Evolutionary conservation across 1,140 invertebrate species (phyloP).

Genomic region (Arion vulgaris): DNA sequence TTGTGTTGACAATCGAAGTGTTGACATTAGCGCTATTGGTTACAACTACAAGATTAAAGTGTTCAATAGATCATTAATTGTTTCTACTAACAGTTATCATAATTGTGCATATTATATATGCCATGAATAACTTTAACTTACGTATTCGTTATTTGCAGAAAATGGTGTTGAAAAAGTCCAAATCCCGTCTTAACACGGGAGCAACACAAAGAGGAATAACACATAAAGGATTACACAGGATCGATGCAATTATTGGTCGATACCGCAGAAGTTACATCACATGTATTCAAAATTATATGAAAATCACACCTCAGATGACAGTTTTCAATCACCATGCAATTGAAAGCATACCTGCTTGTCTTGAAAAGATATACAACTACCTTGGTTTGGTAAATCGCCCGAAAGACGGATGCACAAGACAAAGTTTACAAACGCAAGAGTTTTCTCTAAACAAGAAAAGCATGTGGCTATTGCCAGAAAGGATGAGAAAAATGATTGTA

Average conservation of each 20-base stretch:
- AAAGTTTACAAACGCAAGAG: neutral
- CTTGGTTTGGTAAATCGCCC: neutral
- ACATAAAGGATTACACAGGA: neutral
- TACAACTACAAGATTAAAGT: too few species aligned
- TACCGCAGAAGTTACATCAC: too few species aligned
- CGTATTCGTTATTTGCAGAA: too few species aligned
- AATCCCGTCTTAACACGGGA: neutral
- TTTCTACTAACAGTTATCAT: too few species aligned
- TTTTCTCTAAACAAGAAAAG: neutral
- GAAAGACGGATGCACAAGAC: neutral
- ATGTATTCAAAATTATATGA: neutral
- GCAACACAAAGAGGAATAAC: too few species aligned
- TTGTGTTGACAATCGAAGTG: too few species aligned
- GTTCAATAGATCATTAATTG: too few species aligned
- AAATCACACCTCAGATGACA: neutral
- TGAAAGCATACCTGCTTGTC: neutral
- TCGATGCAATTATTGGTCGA: too few species aligned
- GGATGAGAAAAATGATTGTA: neutral
- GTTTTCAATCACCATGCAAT: neutral
- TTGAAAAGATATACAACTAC: neutral
- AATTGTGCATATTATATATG: too few species aligned
- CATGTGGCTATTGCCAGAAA: neutral
- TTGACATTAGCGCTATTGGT: too few species aligned
- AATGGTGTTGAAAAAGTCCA: conserved; percentile 20
- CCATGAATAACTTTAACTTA: too few species aligned